phyloP scores from a whole-genome alignment of 2,797 vertebrate species.

The Poliocrania exsul region DNA sequence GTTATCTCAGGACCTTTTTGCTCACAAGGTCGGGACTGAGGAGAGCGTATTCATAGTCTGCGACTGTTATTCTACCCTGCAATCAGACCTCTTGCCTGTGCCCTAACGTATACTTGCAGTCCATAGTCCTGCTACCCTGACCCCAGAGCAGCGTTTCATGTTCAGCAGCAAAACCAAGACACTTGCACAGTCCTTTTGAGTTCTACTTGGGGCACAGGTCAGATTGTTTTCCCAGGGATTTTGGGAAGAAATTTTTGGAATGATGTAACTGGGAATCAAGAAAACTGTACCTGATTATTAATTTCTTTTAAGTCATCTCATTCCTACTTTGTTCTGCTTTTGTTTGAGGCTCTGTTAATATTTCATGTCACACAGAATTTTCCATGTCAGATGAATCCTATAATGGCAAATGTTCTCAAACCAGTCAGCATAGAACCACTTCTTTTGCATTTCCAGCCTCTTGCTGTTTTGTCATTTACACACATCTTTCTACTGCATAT shows the following conservation, averaged over 20 bases:
- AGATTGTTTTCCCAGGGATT: background rate
- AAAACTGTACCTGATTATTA: background rate
- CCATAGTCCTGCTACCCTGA: background rate
- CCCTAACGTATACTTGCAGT: background rate
- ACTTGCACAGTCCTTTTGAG: background rate
- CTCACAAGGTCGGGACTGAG: fast-evolving
- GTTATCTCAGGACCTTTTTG: background rate
- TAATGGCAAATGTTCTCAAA: background rate
- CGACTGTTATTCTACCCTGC: background rate
- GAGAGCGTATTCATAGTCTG: background rate
- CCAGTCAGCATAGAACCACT: background rate
- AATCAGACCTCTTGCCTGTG: background rate
- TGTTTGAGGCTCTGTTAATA: background rate
- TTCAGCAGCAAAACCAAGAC: background rate
- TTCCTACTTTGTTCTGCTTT: background rate
- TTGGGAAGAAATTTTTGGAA: background rate
- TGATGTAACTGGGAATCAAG: background rate
- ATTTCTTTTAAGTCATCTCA: background rate
- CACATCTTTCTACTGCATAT: background rate
- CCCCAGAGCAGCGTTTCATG: fast-evolving
- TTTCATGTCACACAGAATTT: background rate
- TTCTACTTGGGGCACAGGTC: background rate
- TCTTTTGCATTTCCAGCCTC: background rate
- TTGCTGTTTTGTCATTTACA: background rate
- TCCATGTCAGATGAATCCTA: background rate